phyloP scores from a whole-genome alignment of 1,140 invertebrate species.

The Drosophila mojavensis region DNA sequence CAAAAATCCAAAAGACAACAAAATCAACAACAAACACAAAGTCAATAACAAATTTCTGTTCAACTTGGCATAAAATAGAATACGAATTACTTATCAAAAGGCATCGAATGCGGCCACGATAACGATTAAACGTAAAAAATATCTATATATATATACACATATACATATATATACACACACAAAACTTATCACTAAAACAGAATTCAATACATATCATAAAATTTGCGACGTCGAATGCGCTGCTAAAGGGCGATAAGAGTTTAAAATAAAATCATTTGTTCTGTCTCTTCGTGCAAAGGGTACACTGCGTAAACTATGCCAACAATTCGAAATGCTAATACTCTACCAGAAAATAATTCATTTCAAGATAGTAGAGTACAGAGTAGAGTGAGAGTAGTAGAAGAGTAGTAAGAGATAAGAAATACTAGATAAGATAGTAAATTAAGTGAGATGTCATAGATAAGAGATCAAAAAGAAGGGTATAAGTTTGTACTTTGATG shows the following conservation, averaged over 20 bases:
- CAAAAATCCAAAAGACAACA: conserved; percentile 25
- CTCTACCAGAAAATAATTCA: too few relatives aligned
- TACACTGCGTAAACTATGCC: too few relatives aligned
- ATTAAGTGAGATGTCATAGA: too few relatives aligned
- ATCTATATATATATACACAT: neutral
- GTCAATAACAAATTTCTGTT: conserved; percentile 66
- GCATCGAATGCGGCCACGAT: conserved; percentile 63
- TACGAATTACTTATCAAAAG: conserved; percentile 81
- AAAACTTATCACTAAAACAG: conserved; percentile 3
- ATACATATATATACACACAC: conserved; percentile 1
- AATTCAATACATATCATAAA: conserved; percentile 28
- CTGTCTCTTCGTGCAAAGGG: neutral
- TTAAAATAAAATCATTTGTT: conserved; percentile 51
- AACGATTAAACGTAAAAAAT: conserved; percentile 59
- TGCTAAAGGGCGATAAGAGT: conserved; percentile 35
- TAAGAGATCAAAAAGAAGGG: too few relatives aligned
- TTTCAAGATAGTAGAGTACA: too few relatives aligned
- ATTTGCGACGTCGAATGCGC: conserved; percentile 20
- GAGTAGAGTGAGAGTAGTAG: too few relatives aligned
- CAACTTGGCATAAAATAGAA: conserved; percentile 76
- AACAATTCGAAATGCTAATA: neutral
- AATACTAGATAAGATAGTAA: too few relatives aligned
- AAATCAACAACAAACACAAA: conserved; percentile 17
- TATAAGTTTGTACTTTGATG: too few relatives aligned
- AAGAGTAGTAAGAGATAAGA: too few relatives aligned